Evolutionary conservation across 92 coral and sea anemone species (phyloP).

Genomic region (Muricea muricata): DNA sequence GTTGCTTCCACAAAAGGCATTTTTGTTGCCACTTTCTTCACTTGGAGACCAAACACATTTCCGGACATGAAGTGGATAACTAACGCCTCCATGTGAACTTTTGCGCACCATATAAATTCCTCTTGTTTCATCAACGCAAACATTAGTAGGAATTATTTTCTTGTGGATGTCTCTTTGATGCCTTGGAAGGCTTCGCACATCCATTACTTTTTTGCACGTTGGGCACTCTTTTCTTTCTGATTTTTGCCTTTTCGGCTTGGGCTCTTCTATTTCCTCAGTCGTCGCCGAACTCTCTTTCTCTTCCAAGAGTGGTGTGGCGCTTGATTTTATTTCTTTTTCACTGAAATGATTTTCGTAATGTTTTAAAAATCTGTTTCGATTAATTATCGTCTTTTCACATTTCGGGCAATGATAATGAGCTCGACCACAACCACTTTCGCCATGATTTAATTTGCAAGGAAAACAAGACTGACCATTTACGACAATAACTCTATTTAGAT

Average conservation of each 20-base stretch:
- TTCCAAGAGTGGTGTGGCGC: neutral
- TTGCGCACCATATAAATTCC: constrained; percentile 53
- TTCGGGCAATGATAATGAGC: constrained; percentile 41
- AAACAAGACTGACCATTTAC: constrained; percentile 21
- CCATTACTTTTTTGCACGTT: constrained; percentile 60
- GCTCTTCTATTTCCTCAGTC: neutral
- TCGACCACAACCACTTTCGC: constrained; percentile 11
- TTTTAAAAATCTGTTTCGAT: constrained; percentile 10
- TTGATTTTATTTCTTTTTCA: neutral
- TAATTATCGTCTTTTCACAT: constrained; percentile 16
- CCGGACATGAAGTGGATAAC: constrained; percentile 60
- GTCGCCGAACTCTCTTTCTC: neutral
- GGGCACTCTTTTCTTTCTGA: constrained; percentile 38
- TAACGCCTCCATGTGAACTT: constrained; percentile 60
- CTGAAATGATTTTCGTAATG: constrained; percentile 8
- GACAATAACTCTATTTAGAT: constrained; percentile 20
- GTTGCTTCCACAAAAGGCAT: constrained; percentile 2
- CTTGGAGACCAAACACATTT: constrained; percentile 6
- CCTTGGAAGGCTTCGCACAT: constrained; percentile 49
- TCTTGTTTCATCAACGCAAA: constrained; percentile 40
- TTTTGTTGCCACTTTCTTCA: neutral
- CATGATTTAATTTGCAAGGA: constrained; percentile 40
- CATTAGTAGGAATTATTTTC: neutral
- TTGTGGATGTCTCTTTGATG: constrained; percentile 49
- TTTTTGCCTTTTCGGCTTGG: neutral